Percentiles rank a stretch among this genome's conserved stretches.
Conservation (phyloP, 2,888 invertebrate species). For the Mechanitis messenoides region DNA sequence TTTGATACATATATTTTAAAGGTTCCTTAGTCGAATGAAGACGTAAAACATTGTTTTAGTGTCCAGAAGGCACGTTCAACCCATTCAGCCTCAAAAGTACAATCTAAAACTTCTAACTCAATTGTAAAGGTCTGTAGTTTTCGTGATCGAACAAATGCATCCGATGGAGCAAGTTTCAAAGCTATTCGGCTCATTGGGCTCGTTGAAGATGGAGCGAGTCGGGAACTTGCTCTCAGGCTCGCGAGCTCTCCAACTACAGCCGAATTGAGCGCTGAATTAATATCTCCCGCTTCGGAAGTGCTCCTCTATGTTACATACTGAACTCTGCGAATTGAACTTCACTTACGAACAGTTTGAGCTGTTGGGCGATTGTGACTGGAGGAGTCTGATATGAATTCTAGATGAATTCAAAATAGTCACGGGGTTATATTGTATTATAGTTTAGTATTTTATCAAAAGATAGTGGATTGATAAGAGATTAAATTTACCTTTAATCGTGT, state of each 20-base stretch:
- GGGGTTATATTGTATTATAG: no score
- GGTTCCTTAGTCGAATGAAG: no score
- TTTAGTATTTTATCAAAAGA: no score
- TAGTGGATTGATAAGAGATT: no score
- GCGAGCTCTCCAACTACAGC: conserved; percentile 12
- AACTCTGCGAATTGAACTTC: conserved; percentile 5
- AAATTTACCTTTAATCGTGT: no score
- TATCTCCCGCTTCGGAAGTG: conserved; percentile 15
- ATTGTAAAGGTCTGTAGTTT: neutral
- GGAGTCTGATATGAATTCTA: no score
- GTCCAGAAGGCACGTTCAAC: neutral
- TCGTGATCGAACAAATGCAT: neutral
- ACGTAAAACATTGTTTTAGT: no score
- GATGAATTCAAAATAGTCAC: no score
- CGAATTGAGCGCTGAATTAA: conserved; percentile 12
- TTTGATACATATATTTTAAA: no score
- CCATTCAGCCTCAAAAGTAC: neutral
- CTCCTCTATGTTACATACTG: conserved; percentile 8
- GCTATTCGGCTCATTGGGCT: conserved; percentile 13
- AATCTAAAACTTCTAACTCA: neutral
- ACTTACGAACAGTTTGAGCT: neutral
- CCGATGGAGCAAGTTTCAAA: conserved; percentile 1
- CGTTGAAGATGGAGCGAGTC: conserved; percentile 8
- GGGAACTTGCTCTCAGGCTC: conserved; percentile 13
- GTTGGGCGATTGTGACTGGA: no score